Conservation (phyloP, 2,888 invertebrate species). For the Eupithecia insigniata region DNA sequence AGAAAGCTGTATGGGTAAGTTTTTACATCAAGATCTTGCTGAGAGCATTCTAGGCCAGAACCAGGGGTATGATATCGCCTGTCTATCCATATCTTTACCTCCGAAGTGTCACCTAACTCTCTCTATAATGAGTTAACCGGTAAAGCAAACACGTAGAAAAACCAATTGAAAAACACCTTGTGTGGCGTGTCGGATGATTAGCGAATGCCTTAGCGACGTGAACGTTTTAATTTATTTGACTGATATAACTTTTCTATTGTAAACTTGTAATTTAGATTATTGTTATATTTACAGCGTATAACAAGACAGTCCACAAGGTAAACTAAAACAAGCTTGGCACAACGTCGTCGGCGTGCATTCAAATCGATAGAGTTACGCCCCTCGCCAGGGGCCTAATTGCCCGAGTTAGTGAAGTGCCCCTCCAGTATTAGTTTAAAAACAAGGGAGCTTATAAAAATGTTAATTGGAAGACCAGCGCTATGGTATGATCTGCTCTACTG, state of each 20-base stretch:
- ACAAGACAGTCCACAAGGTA: constrained; percentile 11
- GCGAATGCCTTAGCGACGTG: constrained; percentile 11
- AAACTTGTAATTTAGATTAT: constrained; percentile 2
- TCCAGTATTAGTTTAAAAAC: constrained; percentile 8
- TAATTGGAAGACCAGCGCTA: too few relatives aligned
- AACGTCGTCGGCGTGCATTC: constrained; percentile 43
- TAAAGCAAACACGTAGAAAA: constrained; percentile 26
- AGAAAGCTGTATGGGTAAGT: constrained; percentile 71
- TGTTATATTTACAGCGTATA: background rate
- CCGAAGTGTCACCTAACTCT: constrained; percentile 65
- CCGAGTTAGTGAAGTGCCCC: constrained; percentile 14
- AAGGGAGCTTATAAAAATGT: background rate
- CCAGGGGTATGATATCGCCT: constrained; percentile 67
- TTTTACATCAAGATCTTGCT: constrained; percentile 62
- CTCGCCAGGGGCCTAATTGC: constrained; percentile 35
- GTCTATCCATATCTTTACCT: constrained; percentile 62
- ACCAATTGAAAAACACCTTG: constrained; percentile 28
- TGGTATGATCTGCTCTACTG: too few relatives aligned
- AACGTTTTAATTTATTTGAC: constrained; percentile 29
- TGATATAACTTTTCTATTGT: constrained; percentile 9
- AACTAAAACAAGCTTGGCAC: constrained; percentile 32
- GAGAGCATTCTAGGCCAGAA: constrained; percentile 50
- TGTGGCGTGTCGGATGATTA: constrained; percentile 23
- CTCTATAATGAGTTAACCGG: constrained; percentile 56
- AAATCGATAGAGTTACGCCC: constrained; percentile 58